Evolutionary conservation across 2,113 vertebrate species (phyloP).

Genomic region (Myiagra hebetior): DNA sequence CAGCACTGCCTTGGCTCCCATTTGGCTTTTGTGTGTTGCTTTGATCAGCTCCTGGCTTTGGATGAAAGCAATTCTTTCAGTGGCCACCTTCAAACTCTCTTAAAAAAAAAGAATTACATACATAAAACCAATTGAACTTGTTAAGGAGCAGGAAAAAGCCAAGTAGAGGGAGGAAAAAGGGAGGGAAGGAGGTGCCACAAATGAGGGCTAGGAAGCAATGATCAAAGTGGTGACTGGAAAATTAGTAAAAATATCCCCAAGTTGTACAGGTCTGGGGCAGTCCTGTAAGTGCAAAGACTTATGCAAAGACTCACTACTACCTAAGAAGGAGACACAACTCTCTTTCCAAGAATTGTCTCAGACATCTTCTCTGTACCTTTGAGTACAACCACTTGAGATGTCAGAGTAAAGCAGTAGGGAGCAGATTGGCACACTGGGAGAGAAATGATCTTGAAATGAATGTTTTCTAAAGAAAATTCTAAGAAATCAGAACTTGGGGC

Average conservation of each 20-base stretch:
- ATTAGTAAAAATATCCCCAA: neutral
- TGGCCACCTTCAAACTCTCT: conserved; percentile 38
- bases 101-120: neutral
- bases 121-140: conserved; percentile 46
- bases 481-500: neutral
- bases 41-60: conserved; percentile 47
- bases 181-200: neutral
- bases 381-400: neutral
- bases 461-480: neutral
- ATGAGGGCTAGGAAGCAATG: neutral
- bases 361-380: neutral
- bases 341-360: neutral
- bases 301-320: neutral
- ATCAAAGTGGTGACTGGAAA: neutral
- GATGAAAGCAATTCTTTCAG: conserved; percentile 43
- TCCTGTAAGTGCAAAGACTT: neutral
- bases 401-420: neutral
- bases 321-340: neutral
- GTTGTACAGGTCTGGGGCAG: neutral
- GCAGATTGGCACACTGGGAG: neutral
- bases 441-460: neutral
- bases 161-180: conserved; percentile 23
- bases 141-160: conserved; percentile 44
- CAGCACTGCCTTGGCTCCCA: conserved; percentile 11
- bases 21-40: conserved; percentile 17